phyloP scores from a whole-genome alignment of 2,888 invertebrate genomes.

The Dorcus parallelipipedus region DNA sequence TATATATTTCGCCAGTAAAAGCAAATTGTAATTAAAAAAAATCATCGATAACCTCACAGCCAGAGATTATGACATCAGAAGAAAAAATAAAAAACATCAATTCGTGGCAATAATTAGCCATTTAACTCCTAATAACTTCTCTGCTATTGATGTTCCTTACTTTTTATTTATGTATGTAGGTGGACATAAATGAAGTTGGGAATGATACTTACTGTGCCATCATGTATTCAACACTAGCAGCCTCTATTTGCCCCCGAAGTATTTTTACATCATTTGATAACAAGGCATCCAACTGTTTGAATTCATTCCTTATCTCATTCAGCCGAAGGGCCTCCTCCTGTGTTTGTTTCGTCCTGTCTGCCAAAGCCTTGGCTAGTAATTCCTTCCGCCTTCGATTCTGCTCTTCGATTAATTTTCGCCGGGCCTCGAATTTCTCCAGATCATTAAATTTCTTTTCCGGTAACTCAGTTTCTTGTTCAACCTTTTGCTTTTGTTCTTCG shows the following conservation, averaged over 20 bases:
- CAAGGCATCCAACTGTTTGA: conserved; percentile 62
- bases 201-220: conserved; percentile 66
- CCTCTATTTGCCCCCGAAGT: conserved; percentile 73
- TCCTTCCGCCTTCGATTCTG: conserved; percentile 75
- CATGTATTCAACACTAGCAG: conserved; percentile 66
- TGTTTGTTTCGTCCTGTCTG: conserved; percentile 73
- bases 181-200: not conserved
- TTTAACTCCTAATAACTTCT: not conserved
- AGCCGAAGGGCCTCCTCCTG: conserved; percentile 65
- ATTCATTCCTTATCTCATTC: conserved; percentile 61
- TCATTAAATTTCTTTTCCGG: conserved; percentile 51
- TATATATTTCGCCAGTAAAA: too few species aligned
- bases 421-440: conserved; percentile 64
- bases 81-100: too few species aligned
- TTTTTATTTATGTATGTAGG: not conserved
- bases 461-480: conserved; percentile 1
- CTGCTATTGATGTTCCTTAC: not conserved
- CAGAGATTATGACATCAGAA: too few species aligned
- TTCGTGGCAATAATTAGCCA: too few species aligned
- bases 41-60: too few species aligned
- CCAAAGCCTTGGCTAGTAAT: conserved; percentile 67
- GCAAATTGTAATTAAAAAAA: too few species aligned
- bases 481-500: conserved; percentile 10
- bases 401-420: conserved; percentile 74
- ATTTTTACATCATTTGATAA: conserved; percentile 74